phyloP scores from a whole-genome alignment of 2,888 invertebrate genomes.

The Ormyrus pomaceus region DNA sequence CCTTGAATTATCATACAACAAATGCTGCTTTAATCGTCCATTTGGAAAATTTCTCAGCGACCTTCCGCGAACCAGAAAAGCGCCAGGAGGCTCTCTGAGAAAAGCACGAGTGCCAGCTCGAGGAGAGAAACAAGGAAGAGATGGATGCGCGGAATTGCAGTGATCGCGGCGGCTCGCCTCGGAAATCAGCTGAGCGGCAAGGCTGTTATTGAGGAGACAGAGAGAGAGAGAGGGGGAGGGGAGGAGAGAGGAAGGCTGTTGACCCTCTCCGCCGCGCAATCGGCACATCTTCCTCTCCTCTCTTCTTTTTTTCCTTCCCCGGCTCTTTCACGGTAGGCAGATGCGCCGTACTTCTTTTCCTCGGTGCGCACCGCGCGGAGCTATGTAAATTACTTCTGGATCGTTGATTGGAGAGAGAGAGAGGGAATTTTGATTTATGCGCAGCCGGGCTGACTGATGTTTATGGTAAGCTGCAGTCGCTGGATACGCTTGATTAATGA shows the following conservation, averaged over 20 bases:
- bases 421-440: too few species aligned
- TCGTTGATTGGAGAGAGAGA: too few species aligned
- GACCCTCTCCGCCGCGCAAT: conserved; percentile 57
- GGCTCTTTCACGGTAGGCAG: background rate
- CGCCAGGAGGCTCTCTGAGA: background rate
- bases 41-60: too few species aligned
- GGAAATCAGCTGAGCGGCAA: conserved; percentile 41
- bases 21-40: background rate
- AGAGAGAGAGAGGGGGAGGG: background rate
- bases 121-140: conserved; percentile 20
- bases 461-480: too few species aligned
- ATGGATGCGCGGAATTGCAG: conserved; percentile 23
- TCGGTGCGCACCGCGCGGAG: background rate
- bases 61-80: background rate
- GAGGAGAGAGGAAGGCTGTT: conserved; percentile 59
- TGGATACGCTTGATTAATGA: too few species aligned
- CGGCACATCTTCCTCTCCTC: conserved; percentile 39
- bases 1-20: too few species aligned
- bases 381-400: background rate
- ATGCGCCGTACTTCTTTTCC: background rate
- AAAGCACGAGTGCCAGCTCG: background rate
- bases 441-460: too few species aligned
- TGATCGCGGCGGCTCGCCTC: conserved; percentile 17
- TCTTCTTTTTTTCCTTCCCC: background rate
- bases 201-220: conserved; percentile 41